Conservation (phyloP, 2,888 invertebrate genomes). For the Bimastos eiseni region DNA sequence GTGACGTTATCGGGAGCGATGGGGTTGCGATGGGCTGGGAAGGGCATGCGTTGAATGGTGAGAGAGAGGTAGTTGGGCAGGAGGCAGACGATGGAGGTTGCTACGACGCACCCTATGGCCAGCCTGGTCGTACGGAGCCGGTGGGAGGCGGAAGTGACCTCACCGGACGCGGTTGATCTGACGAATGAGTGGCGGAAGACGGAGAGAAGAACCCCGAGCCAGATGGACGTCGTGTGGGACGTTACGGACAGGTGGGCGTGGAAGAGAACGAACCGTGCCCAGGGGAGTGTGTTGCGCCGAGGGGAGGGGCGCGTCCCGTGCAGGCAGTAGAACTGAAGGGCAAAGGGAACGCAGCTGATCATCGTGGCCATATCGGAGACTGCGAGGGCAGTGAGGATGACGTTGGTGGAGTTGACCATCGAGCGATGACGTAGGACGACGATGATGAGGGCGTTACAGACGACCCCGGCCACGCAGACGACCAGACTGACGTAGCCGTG, state of each 20-base stretch:
- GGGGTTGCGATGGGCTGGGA: constrained; percentile 7
- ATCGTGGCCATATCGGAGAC: constrained; percentile 88
- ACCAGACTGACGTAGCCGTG: constrained; percentile 84
- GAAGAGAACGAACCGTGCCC: constrained; percentile 66
- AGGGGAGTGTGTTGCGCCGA: constrained; percentile 55
- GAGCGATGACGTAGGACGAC: constrained; percentile 80
- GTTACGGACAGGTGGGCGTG: constrained; percentile 86
- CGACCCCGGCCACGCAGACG: constrained; percentile 83
- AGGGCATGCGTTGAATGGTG: constrained; percentile 6
- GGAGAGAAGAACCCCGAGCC: constrained; percentile 86
- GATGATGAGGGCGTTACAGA: constrained; percentile 86
- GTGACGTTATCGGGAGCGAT: constrained; percentile 8
- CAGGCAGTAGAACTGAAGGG: constrained; percentile 68
- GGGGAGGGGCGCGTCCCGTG: constrained; percentile 45
- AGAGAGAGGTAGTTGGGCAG: constrained; percentile 79
- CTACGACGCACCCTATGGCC: constrained; percentile 80
- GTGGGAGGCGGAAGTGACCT: neutral
- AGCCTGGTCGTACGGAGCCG: constrained; percentile 49
- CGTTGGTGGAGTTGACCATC: constrained; percentile 86
- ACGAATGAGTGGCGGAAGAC: constrained; percentile 76
- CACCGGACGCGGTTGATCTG: neutral
- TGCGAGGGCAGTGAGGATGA: constrained; percentile 80
- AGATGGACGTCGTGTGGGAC: constrained; percentile 87
- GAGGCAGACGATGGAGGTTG: constrained; percentile 80
- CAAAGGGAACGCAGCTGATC: constrained; percentile 84